Evolutionary conservation across 2,113 vertebrate species (phyloP).

Genomic region (Myrmecophaga tridactyla): DNA sequence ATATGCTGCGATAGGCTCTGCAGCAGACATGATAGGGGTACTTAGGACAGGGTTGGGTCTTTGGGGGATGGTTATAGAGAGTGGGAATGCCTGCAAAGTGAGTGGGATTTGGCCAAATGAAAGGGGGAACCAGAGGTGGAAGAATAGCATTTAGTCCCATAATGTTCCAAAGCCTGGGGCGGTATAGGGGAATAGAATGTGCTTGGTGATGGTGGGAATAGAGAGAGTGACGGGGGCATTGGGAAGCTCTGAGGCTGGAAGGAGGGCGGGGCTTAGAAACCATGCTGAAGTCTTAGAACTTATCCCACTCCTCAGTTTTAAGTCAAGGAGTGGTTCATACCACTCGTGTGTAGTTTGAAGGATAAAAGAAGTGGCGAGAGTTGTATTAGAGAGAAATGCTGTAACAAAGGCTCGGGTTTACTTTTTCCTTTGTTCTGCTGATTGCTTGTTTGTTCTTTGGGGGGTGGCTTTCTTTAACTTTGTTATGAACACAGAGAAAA

Average conservation of each 20-base stretch:
- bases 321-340: fast-evolving
- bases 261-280: background rate
- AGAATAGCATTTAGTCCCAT: background rate
- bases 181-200: background rate
- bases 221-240: fast-evolving
- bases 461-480: background rate
- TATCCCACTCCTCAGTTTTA: background rate
- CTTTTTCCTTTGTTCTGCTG: background rate
- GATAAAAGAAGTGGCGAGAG: background rate
- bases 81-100: background rate
- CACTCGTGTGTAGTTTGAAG: background rate
- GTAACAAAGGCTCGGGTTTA: fast-evolving
- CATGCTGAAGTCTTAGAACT: background rate
- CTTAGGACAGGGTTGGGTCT: background rate
- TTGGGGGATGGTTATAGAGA: background rate
- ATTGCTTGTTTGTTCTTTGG: background rate
- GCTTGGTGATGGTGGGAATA: background rate
- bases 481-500: background rate
- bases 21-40: background rate
- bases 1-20: background rate
- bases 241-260: background rate
- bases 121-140: background rate
- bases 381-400: fast-evolving
- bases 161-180: background rate
- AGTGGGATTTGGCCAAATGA: background rate